Evolutionary conservation across 2,888 invertebrate genomes (phyloP).

Genomic region (Sussaba pulchella): DNA sequence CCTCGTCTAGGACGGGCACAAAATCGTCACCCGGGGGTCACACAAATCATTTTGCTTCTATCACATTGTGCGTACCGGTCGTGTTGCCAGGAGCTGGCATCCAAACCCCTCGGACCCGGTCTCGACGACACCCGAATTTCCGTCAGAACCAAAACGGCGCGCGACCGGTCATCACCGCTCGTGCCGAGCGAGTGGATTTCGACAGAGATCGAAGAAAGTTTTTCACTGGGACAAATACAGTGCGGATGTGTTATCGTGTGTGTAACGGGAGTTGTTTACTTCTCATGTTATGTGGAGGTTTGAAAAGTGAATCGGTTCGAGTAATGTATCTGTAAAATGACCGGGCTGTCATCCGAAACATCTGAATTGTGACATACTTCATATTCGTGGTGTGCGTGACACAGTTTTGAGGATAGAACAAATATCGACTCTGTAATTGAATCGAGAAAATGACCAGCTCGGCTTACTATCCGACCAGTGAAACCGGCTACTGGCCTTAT

Average conservation of each 20-base stretch:
- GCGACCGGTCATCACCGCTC: conserved; percentile 70
- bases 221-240: background rate
- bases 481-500: conserved; percentile 74
- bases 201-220: background rate
- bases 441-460: conserved; percentile 76
- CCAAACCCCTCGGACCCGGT: conserved; percentile 46
- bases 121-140: conserved; percentile 37
- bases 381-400: background rate
- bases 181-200: conserved; percentile 41
- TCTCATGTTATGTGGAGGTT: background rate
- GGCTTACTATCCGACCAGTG: conserved; percentile 70
- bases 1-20: conserved; percentile 70
- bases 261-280: background rate
- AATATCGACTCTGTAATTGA: background rate
- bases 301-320: conserved; percentile 16
- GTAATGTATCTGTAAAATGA: conserved; percentile 18
- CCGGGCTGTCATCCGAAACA: background rate
- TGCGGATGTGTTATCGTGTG: background rate
- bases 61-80: conserved; percentile 75
- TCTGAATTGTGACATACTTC: background rate
- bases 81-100: conserved; percentile 47
- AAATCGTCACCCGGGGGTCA: conserved; percentile 78
- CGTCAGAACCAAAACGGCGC: conserved; percentile 70
- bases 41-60: conserved; percentile 80
- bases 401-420: background rate